Base-by-base conservation (phyloP, 2,113 vertebrate species). In the Hystrix cristata region DNA sequence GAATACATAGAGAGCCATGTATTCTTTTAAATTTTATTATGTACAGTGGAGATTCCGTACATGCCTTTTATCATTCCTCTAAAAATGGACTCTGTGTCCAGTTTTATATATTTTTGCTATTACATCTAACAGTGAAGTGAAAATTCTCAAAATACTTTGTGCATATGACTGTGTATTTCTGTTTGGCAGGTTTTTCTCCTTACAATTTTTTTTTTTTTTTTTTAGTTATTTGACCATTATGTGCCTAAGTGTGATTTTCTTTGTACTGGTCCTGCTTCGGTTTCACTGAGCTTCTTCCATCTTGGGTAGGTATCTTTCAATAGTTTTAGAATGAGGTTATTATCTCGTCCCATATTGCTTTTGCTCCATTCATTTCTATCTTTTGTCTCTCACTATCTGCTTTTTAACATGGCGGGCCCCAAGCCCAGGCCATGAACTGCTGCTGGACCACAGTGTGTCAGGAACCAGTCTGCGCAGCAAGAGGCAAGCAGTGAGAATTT, bases 61-160 rank as follows among this genome's bases (percentile, higher is more conserved):
- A 74, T n/a, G 64, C 12, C 2, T n/a, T 87, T 60, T 48, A 18
- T 72, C 51, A 88, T 76, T 27, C 16, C 60, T 38, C 27, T 78
- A 21, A 43, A 84, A 92, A 84, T 89, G 60, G 79, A 8, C 31
- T 84, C 76, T 89, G 71, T 57, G 82, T 89, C 69, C 55, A 53
- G 5, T 64, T 84, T 51, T 60, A 16, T 65, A 53, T 79, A 51
- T 48, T 93, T 87, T 93, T 67, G 13, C 18, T 95, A 27, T 89
- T 53, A 84, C 3, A 67, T 27, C 78, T 3, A 71, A 76, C 14
- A 43, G 51, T n/a, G 69, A 67, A 53, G 11, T 84, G 79, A 83
- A 78, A 87, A 38, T 48, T 43, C 51, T 69, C 51, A 48, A 65
- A 59, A n/a, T 84, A 14, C 16, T 78, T 83, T 59, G 43, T 57